Conservation (phyloP, 2,113 vertebrate genomes). For the Poeciliopsis prolifica region DNA sequence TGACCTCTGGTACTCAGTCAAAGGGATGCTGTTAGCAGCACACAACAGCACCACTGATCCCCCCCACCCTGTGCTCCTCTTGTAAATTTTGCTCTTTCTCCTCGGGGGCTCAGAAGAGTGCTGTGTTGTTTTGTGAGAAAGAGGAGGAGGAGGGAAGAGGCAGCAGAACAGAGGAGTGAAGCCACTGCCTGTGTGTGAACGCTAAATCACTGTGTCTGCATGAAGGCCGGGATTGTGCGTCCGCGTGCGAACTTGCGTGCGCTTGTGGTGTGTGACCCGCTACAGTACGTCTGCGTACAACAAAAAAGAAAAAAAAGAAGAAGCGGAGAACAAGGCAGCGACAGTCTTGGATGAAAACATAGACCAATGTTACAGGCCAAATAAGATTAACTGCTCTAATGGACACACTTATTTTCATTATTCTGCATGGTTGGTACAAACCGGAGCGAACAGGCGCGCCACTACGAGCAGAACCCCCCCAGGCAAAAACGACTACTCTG, state of each 20-base stretch:
- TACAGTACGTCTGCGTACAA: constrained; percentile 59
- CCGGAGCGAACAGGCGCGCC: constrained; percentile 33
- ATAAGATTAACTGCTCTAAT: constrained; percentile 75
- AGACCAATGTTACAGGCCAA: constrained; percentile 66
- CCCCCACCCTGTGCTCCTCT: constrained; percentile 54
- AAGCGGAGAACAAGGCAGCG: constrained; percentile 68
- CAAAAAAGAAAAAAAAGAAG: constrained; percentile 65
- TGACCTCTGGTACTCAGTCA: constrained; percentile 72
- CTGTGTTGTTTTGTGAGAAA: constrained; percentile 74
- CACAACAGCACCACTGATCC: constrained; percentile 73
- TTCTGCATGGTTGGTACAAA: constrained; percentile 62
- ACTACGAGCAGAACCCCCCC: constrained; percentile 19
- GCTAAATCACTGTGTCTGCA: constrained; percentile 64
- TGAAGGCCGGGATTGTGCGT: constrained; percentile 64
- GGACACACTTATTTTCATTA: constrained; percentile 79
- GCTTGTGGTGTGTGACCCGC: constrained; percentile 45
- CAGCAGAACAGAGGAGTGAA: constrained; percentile 67
- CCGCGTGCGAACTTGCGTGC: constrained; percentile 30
- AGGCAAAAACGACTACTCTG: constrained; percentile 33
- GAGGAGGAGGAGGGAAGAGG: constrained; percentile 53
- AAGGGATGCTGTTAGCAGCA: constrained; percentile 70
- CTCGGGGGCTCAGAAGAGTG: constrained; percentile 61
- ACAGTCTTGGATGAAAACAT: constrained; percentile 68
- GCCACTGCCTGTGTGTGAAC: constrained; percentile 62
- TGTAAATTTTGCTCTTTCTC: constrained; percentile 79